Conservation (phyloP, 2,797 vertebrate species). For the Myotis pilosus region DNA sequence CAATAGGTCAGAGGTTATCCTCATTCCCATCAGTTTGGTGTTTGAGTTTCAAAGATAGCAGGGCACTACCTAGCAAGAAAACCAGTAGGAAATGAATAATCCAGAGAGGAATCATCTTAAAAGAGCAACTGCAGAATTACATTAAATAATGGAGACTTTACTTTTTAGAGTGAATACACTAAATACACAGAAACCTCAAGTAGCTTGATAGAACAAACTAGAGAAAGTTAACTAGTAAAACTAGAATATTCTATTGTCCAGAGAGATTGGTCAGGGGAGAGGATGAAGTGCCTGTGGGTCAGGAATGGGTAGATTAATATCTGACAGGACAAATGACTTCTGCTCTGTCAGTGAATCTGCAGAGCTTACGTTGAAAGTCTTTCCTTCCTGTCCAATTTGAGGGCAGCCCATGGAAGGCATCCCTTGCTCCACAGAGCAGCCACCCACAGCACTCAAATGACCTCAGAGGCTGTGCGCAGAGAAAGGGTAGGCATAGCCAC, state of each 20-base stretch:
- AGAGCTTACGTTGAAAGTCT: not conserved
- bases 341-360: not conserved
- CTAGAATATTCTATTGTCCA: not conserved
- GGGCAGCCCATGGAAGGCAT: not conserved
- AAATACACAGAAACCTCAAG: not conserved
- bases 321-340: not conserved
- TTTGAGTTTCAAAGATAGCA: not conserved
- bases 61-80: not conserved
- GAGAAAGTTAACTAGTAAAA: constrained; percentile 2
- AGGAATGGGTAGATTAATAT: not conserved
- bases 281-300: not conserved
- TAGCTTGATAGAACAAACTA: not conserved
- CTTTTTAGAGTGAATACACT: not conserved
- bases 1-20: not conserved
- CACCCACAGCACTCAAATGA: not conserved
- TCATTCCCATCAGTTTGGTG: not conserved
- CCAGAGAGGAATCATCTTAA: not conserved
- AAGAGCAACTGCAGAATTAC: not conserved
- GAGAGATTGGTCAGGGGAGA: not conserved
- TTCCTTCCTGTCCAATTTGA: not conserved
- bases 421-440: not conserved
- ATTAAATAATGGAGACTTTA: not conserved
- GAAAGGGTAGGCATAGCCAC: not conserved
- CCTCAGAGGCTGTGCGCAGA: not conserved
- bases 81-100: not conserved